Evolutionary conservation across 2,888 invertebrate genomes (phyloP), one percentile per base, ranked within the genome.

Genomic region (Drosophila leonis): DNA sequence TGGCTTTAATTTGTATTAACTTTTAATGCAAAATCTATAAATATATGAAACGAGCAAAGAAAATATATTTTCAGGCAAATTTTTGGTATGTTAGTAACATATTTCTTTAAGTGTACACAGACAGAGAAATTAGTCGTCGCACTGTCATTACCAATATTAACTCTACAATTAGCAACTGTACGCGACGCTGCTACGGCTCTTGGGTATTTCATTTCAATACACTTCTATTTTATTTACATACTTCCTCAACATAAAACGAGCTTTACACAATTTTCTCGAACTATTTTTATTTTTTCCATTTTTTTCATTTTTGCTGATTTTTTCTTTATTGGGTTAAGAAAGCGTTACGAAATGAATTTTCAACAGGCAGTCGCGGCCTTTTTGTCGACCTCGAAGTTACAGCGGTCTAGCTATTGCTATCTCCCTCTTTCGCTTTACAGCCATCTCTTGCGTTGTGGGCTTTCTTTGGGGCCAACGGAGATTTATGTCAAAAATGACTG

Each of bases 291-390:
- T 27, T 33, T 27, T 33, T 54, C n/a, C 15, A 24, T 37, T 24
- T 42, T 18, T 8, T 6, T n/a, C 1, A n/a, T 37, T 24, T 27
- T 37, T 27, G 27, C 37, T 37, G 24, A 24, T 35, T 35, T 37
- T 52, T 52, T 65, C 35, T 62, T 68, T 60, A 46, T 69, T 46
- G 72, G 67, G 86, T 78, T 82, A 80, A 83, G 88, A 83, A 83
- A 83, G 83, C 89, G 87, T 84, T 89, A 81, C 89, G 69, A 88
- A 88, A 81, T 74, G 72, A 78, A 70, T 86, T 75, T 68, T 59
- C 39, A 60, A 65, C 80, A 55, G 67, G 57, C 60, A 65, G 54
- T 54, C 54, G 39, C 29, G 46, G 31, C 54, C 27, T 54, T 49
- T 77, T 72, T 55, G 62, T 46, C 37, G 65, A 63, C 70, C 75